A percentile compares a stretch with the other conserved stretches of the same genome.
Conservation (phyloP, 2,797 vertebrate genomes). For the Bryconaethiops microstoma region DNA sequence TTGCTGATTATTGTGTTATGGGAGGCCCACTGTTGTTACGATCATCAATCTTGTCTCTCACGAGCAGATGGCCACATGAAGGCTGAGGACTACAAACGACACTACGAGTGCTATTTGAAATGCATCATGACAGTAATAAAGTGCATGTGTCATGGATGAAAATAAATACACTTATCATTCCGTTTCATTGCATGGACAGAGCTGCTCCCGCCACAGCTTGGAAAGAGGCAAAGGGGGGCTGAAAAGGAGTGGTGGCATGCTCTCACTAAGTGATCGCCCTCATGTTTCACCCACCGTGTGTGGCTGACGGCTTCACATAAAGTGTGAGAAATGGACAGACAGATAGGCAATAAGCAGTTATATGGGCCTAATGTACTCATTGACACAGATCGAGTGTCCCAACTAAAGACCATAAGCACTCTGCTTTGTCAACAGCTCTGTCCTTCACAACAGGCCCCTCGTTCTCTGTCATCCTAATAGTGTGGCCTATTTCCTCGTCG, state of each 20-base stretch:
- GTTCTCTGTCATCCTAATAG: constrained; percentile 64
- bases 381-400: constrained; percentile 76
- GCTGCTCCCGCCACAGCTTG: constrained; percentile 17
- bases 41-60: constrained; percentile 55
- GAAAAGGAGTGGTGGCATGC: constrained; percentile 34
- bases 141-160: constrained; percentile 46
- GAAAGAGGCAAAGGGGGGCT: constrained; percentile 24
- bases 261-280: constrained; percentile 44
- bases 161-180: constrained; percentile 54
- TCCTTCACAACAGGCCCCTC: constrained; percentile 56
- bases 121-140: constrained; percentile 67
- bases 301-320: constrained; percentile 61
- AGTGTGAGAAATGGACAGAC: constrained; percentile 61
- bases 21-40: constrained; percentile 34
- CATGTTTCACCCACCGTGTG: constrained; percentile 61
- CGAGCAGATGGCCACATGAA: constrained; percentile 49
- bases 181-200: constrained; percentile 40
- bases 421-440: constrained; percentile 73
- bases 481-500: constrained; percentile 53
- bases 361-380: constrained; percentile 72
- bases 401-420: constrained; percentile 67
- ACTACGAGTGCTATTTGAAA: constrained; percentile 60
- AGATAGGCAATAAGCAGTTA: constrained; percentile 65
- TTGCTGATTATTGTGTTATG: constrained; percentile 43
- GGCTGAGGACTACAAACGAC: constrained; percentile 42